Evolutionary conservation across 2,113 vertebrate genomes (phyloP).

Genomic region (Sigmodon hispidus): DNA sequence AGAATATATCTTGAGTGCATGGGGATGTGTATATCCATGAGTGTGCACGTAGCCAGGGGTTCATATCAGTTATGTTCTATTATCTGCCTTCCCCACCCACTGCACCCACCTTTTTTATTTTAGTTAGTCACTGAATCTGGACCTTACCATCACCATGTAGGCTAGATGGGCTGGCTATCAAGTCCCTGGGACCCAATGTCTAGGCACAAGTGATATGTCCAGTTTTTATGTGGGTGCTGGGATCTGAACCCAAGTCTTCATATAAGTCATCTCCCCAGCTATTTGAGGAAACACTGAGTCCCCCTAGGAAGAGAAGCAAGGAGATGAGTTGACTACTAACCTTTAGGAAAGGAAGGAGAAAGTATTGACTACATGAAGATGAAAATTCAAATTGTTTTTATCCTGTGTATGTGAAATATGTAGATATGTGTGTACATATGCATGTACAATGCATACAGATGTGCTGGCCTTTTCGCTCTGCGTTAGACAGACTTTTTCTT

Average conservation of each 20-base stretch:
- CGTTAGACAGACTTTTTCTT: background rate
- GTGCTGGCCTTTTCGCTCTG: background rate
- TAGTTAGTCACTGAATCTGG: background rate
- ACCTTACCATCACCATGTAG: background rate
- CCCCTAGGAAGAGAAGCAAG: background rate
- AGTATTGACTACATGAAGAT: background rate
- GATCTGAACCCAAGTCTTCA: background rate
- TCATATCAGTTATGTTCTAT: background rate
- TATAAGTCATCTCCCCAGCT: too few relatives aligned
- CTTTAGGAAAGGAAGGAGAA: background rate
- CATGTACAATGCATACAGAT: background rate
- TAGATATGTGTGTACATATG: background rate
- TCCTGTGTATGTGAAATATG: background rate
- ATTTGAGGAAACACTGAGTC: background rate
- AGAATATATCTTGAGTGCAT: background rate
- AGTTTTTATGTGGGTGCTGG: background rate
- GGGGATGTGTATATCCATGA: too few relatives aligned
- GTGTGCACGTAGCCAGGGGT: background rate
- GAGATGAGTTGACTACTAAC: background rate
- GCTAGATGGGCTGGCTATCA: background rate
- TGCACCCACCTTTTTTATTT: fast-evolving
- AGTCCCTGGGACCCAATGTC: background rate
- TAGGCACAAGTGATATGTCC: too few relatives aligned
- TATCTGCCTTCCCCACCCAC: fast-evolving
- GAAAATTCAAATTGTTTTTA: background rate